phyloP scores from a whole-genome alignment of 64 coral and sea anemone species.

The Acropora yongei region DNA sequence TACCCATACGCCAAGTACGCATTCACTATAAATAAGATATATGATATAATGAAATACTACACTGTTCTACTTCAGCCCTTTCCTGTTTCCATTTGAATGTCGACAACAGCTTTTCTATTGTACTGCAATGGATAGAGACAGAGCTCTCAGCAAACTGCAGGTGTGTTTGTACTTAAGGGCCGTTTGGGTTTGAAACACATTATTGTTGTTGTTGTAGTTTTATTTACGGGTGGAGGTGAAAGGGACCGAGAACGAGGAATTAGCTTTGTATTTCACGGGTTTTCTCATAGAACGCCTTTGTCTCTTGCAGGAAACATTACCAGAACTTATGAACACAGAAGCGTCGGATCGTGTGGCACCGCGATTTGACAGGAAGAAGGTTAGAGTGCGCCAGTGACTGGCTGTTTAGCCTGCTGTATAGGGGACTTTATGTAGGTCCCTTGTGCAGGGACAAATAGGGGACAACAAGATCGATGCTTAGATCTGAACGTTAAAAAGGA shows the following conservation, averaged over 20 bases:
- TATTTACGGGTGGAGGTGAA: too few relatives aligned
- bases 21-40: too few relatives aligned
- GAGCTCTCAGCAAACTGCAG: conserved; percentile 98
- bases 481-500: too few relatives aligned
- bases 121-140: conserved; percentile 97
- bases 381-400: conserved; percentile 1
- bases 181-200: too few relatives aligned
- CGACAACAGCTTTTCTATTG: conserved; percentile 98
- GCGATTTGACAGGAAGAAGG: conserved; percentile 97
- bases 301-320: conserved; percentile 79
- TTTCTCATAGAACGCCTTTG: not conserved
- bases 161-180: conserved; percentile 7
- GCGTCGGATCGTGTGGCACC: conserved; percentile 95
- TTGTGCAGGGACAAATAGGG: not conserved
- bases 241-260: too few relatives aligned
- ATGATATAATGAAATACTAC: not conserved
- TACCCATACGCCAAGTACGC: too few relatives aligned
- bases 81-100: conserved; percentile 98
- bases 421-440: not conserved
- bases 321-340: conserved; percentile 95
- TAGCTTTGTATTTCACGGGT: not conserved
- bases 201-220: too few relatives aligned
- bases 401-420: not conserved
- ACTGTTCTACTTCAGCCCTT: conserved; percentile 74
- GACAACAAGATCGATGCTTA: too few relatives aligned